A percentile compares a stretch with the other conserved stretches of the same genome.
Evolutionary conservation across 2,113 vertebrate genomes (phyloP).

Genomic region (Danionella cerebrum): DNA sequence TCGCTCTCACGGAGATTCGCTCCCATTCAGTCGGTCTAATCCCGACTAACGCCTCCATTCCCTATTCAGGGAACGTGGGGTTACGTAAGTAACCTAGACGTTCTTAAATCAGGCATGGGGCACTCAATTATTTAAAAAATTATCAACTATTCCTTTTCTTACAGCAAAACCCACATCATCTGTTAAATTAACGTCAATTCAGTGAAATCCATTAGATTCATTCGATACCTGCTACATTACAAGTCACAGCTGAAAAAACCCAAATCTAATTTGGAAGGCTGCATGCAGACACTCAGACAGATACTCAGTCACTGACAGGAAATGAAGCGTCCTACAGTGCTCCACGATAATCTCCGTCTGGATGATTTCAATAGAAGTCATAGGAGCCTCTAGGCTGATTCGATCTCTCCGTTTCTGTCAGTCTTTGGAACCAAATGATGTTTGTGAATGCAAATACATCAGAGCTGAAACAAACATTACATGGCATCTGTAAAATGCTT

Average conservation of each 20-base stretch:
- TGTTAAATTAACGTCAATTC: neutral
- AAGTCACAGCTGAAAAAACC: conserved; percentile 3
- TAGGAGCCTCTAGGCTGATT: neutral
- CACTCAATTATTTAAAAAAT: neutral
- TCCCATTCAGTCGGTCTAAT: too few species aligned
- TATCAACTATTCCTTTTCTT: neutral
- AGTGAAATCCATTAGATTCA: neutral
- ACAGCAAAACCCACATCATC: neutral
- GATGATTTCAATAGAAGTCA: neutral
- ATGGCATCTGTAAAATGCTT: too few species aligned
- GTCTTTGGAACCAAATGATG: too few species aligned
- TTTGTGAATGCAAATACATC: neutral
- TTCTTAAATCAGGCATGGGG: too few species aligned
- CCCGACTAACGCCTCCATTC: too few species aligned
- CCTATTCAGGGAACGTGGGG: too few species aligned
- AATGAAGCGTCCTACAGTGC: neutral
- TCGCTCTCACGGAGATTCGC: too few species aligned
- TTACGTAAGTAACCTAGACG: too few species aligned
- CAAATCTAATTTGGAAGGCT: neutral
- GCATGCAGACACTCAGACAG: neutral
- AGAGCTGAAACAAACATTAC: too few species aligned
- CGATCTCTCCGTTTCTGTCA: neutral
- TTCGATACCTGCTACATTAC: neutral
- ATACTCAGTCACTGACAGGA: neutral
- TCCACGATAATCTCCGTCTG: neutral